Conservation (phyloP, 92 coral and sea anemone genomes). For the Bergia sp. region DNA sequence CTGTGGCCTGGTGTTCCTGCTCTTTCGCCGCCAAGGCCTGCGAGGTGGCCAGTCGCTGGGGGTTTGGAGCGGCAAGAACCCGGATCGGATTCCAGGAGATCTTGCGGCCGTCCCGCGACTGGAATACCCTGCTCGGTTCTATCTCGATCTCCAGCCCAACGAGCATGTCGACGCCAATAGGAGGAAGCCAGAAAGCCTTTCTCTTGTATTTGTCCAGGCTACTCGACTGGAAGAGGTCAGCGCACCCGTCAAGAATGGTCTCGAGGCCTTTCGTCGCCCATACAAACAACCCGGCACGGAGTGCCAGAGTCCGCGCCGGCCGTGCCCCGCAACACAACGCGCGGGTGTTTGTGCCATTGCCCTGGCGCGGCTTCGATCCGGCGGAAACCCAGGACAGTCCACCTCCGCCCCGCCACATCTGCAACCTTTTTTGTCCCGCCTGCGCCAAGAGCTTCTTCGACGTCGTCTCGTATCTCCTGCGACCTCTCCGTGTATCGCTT, state of each 20-base stretch:
- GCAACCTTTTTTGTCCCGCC: not conserved
- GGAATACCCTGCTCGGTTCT: not conserved
- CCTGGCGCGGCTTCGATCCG: not conserved
- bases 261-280: conserved; percentile 20
- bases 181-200: conserved; percentile 19
- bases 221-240: conserved; percentile 5
- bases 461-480: not conserved
- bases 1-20: not conserved
- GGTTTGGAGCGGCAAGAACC: conserved; percentile 22
- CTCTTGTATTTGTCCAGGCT: not conserved
- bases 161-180: not conserved
- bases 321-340: not conserved
- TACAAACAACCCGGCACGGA: not conserved
- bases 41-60: conserved; percentile 28
- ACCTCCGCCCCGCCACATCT: not conserved
- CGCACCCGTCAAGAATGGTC: conserved; percentile 8
- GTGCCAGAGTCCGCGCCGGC: not conserved
- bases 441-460: not conserved
- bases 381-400: conserved; percentile 17
- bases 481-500: conserved; percentile 5
- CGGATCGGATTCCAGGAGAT: not conserved
- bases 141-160: conserved; percentile 3
- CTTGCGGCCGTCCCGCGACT: conserved; percentile 4
- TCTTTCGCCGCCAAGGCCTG: not conserved
- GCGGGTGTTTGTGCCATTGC: not conserved